A percentile compares a stretch with the other conserved stretches of the same genome.
Conservation (phyloP, 2,888 invertebrate genomes). For the Tachystola acroxantha region DNA sequence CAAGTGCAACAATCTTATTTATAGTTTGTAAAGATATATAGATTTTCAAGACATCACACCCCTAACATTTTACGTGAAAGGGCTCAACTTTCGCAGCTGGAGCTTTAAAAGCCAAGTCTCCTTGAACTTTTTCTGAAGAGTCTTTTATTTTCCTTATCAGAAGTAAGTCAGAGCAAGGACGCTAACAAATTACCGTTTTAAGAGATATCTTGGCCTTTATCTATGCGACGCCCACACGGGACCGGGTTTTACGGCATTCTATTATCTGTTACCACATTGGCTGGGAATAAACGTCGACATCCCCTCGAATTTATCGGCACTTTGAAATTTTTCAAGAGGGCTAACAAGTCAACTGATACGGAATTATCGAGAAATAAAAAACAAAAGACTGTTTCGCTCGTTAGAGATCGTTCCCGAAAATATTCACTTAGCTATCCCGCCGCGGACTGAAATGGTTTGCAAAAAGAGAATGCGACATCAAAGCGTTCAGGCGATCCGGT, state of each 20-base stretch:
- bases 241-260: slow-evolving; percentile 53
- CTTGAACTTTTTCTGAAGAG: slow-evolving; percentile 29
- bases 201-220: slow-evolving; percentile 57
- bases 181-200: slow-evolving; percentile 65
- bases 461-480: slow-evolving; percentile 75
- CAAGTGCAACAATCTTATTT: too few relatives aligned
- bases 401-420: slow-evolving; percentile 66
- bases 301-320: slow-evolving; percentile 35
- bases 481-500: slow-evolving; percentile 65
- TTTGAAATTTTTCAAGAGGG: slow-evolving; percentile 32
- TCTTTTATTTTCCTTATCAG: slow-evolving; percentile 47
- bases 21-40: too few relatives aligned
- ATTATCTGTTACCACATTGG: slow-evolving; percentile 62
- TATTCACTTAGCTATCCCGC: slow-evolving; percentile 50
- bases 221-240: slow-evolving; percentile 54
- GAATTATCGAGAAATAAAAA: slow-evolving; percentile 13
- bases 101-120: slow-evolving; percentile 18
- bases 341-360: slow-evolving; percentile 11
- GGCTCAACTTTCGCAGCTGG: too few relatives aligned
- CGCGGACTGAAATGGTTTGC: slow-evolving; percentile 61
- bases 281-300: slow-evolving; percentile 60
- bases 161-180: slow-evolving; percentile 38
- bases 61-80: too few relatives aligned
- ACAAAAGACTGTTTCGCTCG: slow-evolving; percentile 34
- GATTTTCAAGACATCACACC: too few relatives aligned